Percentiles rank a stretch among this genome's conserved stretches.
Conservation (phyloP, 2,888 invertebrate genomes). For the Augiades crinisus region DNA sequence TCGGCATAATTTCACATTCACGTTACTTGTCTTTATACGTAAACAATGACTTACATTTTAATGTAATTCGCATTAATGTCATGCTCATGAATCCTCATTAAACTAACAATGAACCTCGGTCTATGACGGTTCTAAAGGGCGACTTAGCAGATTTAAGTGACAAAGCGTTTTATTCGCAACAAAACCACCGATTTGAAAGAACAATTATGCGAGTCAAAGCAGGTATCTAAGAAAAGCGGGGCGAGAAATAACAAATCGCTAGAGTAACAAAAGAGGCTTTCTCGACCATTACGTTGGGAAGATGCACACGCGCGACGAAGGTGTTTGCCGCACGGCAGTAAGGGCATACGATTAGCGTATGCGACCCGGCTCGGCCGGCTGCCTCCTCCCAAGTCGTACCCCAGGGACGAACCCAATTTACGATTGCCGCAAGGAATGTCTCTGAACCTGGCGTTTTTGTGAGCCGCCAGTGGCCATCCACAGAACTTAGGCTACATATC, state of each 20-base stretch:
- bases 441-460: conserved; percentile 64
- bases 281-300: conserved; percentile 73
- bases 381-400: conserved; percentile 38
- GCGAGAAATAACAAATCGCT: conserved; percentile 77
- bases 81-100: conserved; percentile 60
- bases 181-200: conserved; percentile 75
- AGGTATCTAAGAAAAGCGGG: conserved; percentile 71
- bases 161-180: conserved; percentile 76
- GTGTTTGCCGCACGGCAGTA: conserved; percentile 40
- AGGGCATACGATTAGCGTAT: conserved; percentile 51
- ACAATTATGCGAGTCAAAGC: conserved; percentile 78
- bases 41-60: conserved; percentile 34
- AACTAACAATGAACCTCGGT: conserved; percentile 58
- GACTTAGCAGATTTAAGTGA: conserved; percentile 73
- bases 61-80: conserved; percentile 36
- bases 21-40: conserved; percentile 23
- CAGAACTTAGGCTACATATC: conserved; percentile 33
- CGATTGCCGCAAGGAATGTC: conserved; percentile 76
- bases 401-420: conserved; percentile 60
- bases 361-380: conserved; percentile 39
- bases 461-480: conserved; percentile 58
- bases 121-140: conserved; percentile 47
- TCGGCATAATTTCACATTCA: background rate
- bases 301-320: conserved; percentile 48
- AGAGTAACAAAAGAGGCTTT: conserved; percentile 78